phyloP scores from a whole-genome alignment of 1,140 invertebrate genomes.

The Procambarus virginalis region DNA sequence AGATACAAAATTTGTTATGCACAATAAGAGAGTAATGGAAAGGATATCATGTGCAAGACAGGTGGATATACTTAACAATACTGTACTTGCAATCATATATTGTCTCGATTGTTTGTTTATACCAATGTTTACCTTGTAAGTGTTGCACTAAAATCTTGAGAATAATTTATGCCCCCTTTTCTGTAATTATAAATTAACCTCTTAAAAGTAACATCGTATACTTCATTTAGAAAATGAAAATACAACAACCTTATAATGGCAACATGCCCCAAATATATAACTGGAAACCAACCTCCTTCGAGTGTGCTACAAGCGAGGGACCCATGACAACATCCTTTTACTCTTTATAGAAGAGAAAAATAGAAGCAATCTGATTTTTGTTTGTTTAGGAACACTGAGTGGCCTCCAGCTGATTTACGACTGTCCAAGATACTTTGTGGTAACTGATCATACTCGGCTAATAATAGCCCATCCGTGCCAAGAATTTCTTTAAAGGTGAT shows the following conservation, averaged over 20 bases:
- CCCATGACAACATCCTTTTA: not conserved
- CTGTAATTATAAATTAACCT: not conserved
- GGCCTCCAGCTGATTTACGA: not conserved
- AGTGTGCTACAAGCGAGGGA: constrained; percentile 1
- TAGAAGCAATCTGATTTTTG: not conserved
- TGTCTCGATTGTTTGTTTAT: not conserved
- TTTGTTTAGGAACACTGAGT: not conserved
- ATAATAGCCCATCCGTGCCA: not conserved
- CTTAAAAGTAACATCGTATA: not conserved
- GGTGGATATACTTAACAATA: not conserved
- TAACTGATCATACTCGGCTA: not conserved
- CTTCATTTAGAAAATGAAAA: not conserved
- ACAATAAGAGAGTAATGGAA: too few species aligned
- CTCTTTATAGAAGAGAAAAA: not conserved
- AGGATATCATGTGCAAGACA: not conserved
- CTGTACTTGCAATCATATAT: not conserved
- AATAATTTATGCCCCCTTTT: not conserved
- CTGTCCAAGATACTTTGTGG: not conserved
- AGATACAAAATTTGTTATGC: not conserved
- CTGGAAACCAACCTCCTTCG: not conserved
- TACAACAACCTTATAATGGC: not conserved
- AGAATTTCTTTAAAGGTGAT: not conserved
- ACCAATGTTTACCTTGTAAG: not conserved
- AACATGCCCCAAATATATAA: not conserved
- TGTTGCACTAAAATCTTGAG: not conserved